Percentiles rank a stretch among this genome's conserved stretches.
These are phyloP conservation scores for Gryon sp. DNA, from an alignment of 1,140 invertebrate species.

Conservation along the genomic window DNA sequence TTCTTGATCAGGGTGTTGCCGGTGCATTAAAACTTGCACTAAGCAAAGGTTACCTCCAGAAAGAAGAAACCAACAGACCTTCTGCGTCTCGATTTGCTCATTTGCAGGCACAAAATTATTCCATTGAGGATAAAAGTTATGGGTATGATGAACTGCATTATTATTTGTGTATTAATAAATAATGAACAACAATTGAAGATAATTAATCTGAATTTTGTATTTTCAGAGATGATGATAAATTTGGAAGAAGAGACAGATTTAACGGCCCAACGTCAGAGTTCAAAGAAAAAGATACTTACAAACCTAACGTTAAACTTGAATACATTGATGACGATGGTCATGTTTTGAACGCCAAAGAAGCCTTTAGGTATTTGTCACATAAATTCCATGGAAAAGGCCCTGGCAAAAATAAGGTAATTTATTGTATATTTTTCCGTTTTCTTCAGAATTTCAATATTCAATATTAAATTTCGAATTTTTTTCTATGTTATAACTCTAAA, in stretches of 20 bases:
- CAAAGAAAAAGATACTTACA: constrained; percentile 95
- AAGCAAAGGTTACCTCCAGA: constrained; percentile 97
- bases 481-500: too few species aligned
- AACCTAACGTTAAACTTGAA: constrained; percentile 97
- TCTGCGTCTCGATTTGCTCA: constrained; percentile 87
- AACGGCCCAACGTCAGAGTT: constrained; percentile 94
- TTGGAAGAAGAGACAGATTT: constrained; percentile 88
- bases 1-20: constrained; percentile 94
- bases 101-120: constrained; percentile 95
- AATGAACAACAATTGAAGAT: background rate
- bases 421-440: constrained; percentile 6
- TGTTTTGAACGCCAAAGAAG: constrained; percentile 95
- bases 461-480: constrained; percentile 6
- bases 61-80: constrained; percentile 86
- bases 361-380: constrained; percentile 96
- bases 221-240: constrained; percentile 90
- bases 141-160: constrained; percentile 80
- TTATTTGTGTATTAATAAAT: background rate
- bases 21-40: constrained; percentile 95
- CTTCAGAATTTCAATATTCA: background rate
- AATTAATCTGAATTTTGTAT: background rate
- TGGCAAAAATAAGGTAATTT: constrained; percentile 95
- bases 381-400: constrained; percentile 99
- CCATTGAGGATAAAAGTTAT: constrained; percentile 97
- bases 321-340: constrained; percentile 98